Conservation (phyloP, 2,888 invertebrate species). For the Brenthis hecate region DNA sequence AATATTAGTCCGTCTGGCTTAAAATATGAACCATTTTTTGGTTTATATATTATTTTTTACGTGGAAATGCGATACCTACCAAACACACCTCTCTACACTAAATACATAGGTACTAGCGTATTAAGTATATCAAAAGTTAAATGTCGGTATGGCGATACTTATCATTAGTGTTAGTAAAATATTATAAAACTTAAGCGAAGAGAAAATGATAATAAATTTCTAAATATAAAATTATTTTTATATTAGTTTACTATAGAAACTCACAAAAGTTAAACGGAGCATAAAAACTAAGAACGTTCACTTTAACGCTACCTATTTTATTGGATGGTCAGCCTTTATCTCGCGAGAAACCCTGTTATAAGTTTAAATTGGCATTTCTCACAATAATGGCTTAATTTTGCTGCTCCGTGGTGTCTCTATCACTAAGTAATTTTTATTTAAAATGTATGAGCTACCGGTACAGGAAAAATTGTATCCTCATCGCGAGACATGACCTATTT, state of each 20-base stretch:
- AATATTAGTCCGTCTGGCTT: too few relatives aligned
- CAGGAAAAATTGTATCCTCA: conserved; percentile 32
- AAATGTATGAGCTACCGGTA: conserved; percentile 64
- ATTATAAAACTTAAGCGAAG: too few relatives aligned
- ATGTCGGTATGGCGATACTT: too few relatives aligned
- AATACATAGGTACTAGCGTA: too few relatives aligned
- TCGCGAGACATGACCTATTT: conserved; percentile 24
- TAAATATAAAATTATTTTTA: too few relatives aligned
- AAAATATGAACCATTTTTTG: too few relatives aligned
- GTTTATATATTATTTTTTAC: too few relatives aligned
- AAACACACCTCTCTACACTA: too few relatives aligned
- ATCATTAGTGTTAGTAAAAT: too few relatives aligned
- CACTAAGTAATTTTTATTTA: conserved; percentile 73
- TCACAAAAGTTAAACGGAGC: background rate
- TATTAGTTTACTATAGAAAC: background rate
- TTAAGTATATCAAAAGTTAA: too few relatives aligned
- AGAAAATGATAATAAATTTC: too few relatives aligned
- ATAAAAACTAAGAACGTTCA: conserved; percentile 4
- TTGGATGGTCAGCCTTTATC: conserved; percentile 42
- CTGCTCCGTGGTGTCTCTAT: conserved; percentile 40
- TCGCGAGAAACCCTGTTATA: conserved; percentile 80
- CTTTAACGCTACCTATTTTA: conserved; percentile 12
- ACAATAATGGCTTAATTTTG: conserved; percentile 75
- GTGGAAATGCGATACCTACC: too few relatives aligned
- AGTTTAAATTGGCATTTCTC: conserved; percentile 82